Evolutionary conservation across 2,888 invertebrate genomes (phyloP).

Genomic region (Craniophora ligustri): DNA sequence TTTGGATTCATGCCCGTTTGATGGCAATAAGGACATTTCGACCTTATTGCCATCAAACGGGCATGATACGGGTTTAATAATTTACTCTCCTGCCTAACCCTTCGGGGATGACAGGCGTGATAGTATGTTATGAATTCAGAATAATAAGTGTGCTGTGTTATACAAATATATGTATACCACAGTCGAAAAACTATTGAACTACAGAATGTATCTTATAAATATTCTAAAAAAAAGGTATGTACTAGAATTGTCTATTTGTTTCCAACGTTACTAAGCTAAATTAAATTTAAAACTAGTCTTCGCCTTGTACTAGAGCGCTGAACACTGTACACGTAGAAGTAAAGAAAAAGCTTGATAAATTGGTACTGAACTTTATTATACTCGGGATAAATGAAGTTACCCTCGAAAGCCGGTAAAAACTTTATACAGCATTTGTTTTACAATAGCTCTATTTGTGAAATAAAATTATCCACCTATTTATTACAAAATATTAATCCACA

Average conservation of each 20-base stretch:
- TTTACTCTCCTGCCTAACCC: too few species aligned
- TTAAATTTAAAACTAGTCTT: constrained; percentile 26
- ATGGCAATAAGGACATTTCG: too few species aligned
- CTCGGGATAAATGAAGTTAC: constrained; percentile 5
- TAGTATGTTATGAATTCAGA: too few species aligned
- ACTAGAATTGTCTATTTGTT: constrained; percentile 2
- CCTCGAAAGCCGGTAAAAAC: constrained; percentile 8
- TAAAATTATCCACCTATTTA: background rate
- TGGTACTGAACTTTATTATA: constrained; percentile 28
- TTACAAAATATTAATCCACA: too few species aligned
- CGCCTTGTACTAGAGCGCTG: background rate
- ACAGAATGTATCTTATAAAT: too few species aligned
- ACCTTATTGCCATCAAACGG: too few species aligned
- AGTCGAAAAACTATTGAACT: too few species aligned
- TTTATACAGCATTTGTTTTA: constrained; percentile 7
- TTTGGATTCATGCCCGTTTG: too few species aligned
- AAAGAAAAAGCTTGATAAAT: constrained; percentile 30
- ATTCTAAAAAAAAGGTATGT: background rate
- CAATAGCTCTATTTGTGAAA: constrained; percentile 2
- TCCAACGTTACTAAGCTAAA: constrained; percentile 12
- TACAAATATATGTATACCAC: too few species aligned
- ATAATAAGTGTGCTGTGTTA: too few species aligned
- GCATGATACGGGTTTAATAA: too few species aligned
- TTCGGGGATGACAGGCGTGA: too few species aligned
- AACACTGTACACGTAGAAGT: constrained; percentile 16